Base-by-base conservation (phyloP, 64 coral and sea anemone species). In the Stichodactyla helianthus region DNA sequence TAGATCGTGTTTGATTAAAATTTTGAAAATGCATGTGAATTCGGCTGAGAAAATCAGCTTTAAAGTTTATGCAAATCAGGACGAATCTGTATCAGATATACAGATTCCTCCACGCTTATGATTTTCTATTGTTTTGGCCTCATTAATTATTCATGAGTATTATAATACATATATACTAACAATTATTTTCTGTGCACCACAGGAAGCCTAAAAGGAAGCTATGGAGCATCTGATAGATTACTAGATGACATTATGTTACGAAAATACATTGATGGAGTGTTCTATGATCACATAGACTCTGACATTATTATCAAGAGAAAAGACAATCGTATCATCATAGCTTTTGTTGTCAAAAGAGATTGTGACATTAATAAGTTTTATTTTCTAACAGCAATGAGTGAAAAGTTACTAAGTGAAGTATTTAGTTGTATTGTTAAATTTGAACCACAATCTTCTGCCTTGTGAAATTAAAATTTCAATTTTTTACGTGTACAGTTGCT, bases 241-340 rank as follows among this genome's bases (percentile, higher is more conserved):
- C 70, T 94, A 59, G 97, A 99, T 79, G 97, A 99, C 53, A 90
- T 99, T 18, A 99, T 99, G 97, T 88, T 99, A 10, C 88, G 97
- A 56, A 99, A 99, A 44, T 93, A 94, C 85, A 71, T 99, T 12
- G 93, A 99, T 67, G 97, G 97, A 86, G 97, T 99, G 19, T 93
- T 99, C 85, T 92, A 99, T 82, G 93, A 92, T 56, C 91, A 90
- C 57, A 20, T 99, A n/a, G 55, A 65, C 28, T 99, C 97, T 74
- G 97, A 99, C 80, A 86, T 99, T 54, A 86, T 99, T 22, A 93
- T 99, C 79, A 99, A 99, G 22, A 86, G 97, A n/a, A 92, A 79
- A 92, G 93, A 88, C 71, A 99, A 99, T 67, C 91, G 88, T 14
- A 99, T 99, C 22, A 93, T 80, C 25, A 84, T 99, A 80, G 82